Evolutionary conservation across 2,113 vertebrate genomes (phyloP), one percentile per base, ranked within the genome.

Genomic region (Peromyscus leucopus): DNA sequence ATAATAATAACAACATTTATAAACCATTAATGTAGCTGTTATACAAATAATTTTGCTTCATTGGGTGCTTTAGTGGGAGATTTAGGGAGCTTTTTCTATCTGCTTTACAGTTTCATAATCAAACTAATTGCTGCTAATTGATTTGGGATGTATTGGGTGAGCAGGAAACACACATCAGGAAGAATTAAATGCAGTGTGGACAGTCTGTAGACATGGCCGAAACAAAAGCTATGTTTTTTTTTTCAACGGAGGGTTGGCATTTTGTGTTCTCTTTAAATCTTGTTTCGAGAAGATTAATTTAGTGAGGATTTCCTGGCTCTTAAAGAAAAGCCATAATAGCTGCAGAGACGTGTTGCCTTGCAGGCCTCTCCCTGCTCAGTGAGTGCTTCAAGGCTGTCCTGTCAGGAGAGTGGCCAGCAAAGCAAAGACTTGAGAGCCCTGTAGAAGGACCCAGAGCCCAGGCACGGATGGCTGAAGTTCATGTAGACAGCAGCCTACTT

Each of bases 91-190:
- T 59, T 80, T 97, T 90, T 88, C 71, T 92, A 90, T 88, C 84
- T 78, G 48, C 80, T 95, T 92, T 61, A 74, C 46, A 48, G 83
- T 96, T 95, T 93, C 84, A 69, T 90, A 93, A 94, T 90, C 79
- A 84, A 85, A 76, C 87, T 72, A 61, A 82, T 51, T 92, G 88
- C 36, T 48, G 48, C 59, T 83, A 48, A 93, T 69, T 90, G 83
- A 94, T 88, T 76, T 59, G 16, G 39, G 69, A 89, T 19, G 76
- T 89, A 61, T 90, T 22, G 26, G 51, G 31, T 69, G 61, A 75
- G 28, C 36, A 11, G 33, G 22, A 91, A 92, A 76, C 79, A 39
- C 89, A 51, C 67, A 42, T 71, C 59, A 48, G 61, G 57, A 89
- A 78, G 57, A 48, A 82, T 12, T 24, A 33, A 65, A 39, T 1